A percentile compares a stretch with the other conserved stretches of the same genome.
Conservation (phyloP, 2,113 vertebrate genomes). For the Cyphomyrus discorhynchus region DNA sequence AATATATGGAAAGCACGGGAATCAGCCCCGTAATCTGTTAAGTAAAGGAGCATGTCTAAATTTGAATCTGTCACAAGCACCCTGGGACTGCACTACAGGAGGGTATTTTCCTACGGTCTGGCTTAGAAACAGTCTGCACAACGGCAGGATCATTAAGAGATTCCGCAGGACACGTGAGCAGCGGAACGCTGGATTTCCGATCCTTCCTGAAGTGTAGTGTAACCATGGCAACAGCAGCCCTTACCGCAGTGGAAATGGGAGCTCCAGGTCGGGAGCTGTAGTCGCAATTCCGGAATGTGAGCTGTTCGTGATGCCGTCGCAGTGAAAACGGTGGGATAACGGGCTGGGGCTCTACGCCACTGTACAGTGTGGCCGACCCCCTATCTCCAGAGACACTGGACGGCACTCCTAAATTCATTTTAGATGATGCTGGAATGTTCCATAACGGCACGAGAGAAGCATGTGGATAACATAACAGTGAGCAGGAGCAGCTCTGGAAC, state of each 20-base stretch:
- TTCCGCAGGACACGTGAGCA: conserved; percentile 38
- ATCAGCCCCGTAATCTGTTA: neutral
- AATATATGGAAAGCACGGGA: neutral
- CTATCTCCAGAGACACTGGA: neutral
- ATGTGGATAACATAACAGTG: conserved; percentile 7
- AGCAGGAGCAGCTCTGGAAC: neutral
- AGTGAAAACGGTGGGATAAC: neutral
- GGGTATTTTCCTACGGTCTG: neutral
- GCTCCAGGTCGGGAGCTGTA: neutral
- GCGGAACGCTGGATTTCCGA: conserved; percentile 38
- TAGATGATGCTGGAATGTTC: neutral
- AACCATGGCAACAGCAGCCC: conserved; percentile 49
- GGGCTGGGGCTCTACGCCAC: neutral
- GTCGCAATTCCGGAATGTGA: neutral
- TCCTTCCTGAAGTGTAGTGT: conserved; percentile 36
- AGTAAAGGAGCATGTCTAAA: neutral
- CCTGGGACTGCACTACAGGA: neutral
- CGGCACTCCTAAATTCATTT: neutral
- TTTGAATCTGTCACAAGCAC: neutral
- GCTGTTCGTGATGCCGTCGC: neutral
- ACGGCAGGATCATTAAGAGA: neutral
- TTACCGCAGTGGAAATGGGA: conserved; percentile 34
- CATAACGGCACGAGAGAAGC: neutral
- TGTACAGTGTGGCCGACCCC: neutral
- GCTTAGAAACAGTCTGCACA: conserved; percentile 14